phyloP scores from a whole-genome alignment of 2,113 vertebrate genomes.

The Gobiocypris rarus region DNA sequence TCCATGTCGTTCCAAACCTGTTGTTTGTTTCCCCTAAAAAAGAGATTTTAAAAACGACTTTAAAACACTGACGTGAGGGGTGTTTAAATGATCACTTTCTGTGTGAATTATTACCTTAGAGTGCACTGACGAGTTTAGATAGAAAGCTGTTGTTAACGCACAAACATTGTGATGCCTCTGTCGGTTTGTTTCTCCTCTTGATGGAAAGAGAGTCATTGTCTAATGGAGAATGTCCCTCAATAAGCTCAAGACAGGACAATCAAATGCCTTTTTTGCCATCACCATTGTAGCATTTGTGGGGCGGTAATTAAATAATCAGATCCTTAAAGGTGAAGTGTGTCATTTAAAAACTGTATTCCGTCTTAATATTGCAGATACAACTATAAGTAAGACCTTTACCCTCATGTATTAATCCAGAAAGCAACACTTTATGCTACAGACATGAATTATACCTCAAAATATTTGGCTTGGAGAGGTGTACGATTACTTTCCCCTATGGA shows the following conservation, averaged over 20 bases:
- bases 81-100: not conserved
- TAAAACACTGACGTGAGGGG: not conserved
- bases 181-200: slow-evolving; percentile 47
- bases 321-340: slow-evolving; percentile 19
- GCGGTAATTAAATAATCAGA: not conserved
- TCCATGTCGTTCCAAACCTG: not conserved
- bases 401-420: not conserved
- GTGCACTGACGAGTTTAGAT: slow-evolving; percentile 17
- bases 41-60: not conserved
- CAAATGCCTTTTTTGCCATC: slow-evolving; percentile 61
- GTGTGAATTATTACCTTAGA: slow-evolving; percentile 1
- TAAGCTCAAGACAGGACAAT: slow-evolving; percentile 73
- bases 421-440: not conserved
- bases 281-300: slow-evolving; percentile 2
- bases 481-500: not conserved
- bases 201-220: slow-evolving; percentile 47
- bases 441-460: not conserved
- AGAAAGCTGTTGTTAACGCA: slow-evolving; percentile 42
- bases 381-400: not conserved
- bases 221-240: slow-evolving; percentile 43
- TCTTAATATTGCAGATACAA: not conserved
- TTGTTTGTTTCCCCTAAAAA: not conserved
- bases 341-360: not conserved
- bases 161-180: slow-evolving; percentile 44
- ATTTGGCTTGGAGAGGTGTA: not conserved